phyloP scores from a whole-genome alignment of 92 coral and sea anemone genomes.

The Siderastrea radians region DNA sequence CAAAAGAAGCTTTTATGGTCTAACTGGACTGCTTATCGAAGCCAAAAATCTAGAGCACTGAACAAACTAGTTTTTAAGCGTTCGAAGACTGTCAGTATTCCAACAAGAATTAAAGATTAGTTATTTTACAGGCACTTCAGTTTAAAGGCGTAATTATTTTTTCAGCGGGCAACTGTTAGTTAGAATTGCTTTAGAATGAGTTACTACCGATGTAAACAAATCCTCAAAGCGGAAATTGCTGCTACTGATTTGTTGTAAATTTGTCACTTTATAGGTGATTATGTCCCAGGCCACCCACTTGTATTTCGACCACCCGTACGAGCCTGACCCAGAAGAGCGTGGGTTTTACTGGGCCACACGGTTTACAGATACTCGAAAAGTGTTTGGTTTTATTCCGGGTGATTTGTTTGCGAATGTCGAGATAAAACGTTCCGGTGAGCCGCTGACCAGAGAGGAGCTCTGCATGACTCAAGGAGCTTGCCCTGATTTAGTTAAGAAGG shows the following conservation, averaged over 20 bases:
- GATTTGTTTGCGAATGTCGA: constrained; percentile 83
- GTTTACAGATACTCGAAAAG: constrained; percentile 87
- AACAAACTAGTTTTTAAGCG: no score
- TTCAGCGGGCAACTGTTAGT: no score
- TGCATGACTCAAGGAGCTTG: constrained; percentile 64
- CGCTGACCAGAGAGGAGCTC: constrained; percentile 61
- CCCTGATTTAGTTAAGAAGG: constrained; percentile 64
- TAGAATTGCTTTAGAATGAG: no score
- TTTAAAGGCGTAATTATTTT: no score
- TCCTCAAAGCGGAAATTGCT: background rate
- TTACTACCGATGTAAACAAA: no score
- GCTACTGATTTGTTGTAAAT: background rate
- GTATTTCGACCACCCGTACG: constrained; percentile 98
- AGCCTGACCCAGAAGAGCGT: constrained; percentile 99
- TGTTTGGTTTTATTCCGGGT: constrained; percentile 93
- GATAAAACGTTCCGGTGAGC: constrained; percentile 64
- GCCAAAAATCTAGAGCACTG: no score
- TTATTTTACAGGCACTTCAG: no score
- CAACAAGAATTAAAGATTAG: no score
- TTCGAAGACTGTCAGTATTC: no score
- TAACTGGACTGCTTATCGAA: no score
- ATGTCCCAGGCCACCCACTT: constrained; percentile 95
- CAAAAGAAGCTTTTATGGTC: no score
- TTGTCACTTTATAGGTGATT: constrained; percentile 64
- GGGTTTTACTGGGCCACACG: constrained; percentile 99